Evolutionary conservation across 2,797 vertebrate species (phyloP), one percentile per base, ranked within the genome.

Genomic region (Myripristis jacobus): DNA sequence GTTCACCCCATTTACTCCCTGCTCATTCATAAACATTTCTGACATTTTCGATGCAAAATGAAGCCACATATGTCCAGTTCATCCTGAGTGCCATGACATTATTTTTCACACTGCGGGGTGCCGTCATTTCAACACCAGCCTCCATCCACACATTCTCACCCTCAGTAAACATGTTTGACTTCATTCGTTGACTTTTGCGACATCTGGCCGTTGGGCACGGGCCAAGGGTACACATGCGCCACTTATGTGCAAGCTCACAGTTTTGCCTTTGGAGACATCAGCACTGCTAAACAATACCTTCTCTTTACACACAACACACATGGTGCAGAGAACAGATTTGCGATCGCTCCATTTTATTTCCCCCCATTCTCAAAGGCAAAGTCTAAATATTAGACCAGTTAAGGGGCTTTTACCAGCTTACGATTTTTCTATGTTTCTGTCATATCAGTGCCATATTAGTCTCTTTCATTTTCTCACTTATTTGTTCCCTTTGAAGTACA

Each of bases 101-200:
- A 3, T 7, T 38, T 24, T 41, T 69, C 31, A 54, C 75, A 13
- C 77, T 66, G 82, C 83, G 21, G 78, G 81, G 61, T 3, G 67
- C 83, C 72, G 73, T 87, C 90, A 77, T 69, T 75, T 75, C 70
- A 24, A 69, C 88, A 75, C 84, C 76, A 68, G 81, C 81, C 85
- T 78, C 82, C 79, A 36, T 82, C 68, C 75, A 58, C 81, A 77
- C 83, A 70, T 74, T 84, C 77, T 70, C 87, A 74, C 77, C 71
- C 75, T 72, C 70, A 31, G 58, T 77, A 85, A 89, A 81, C 85
- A 89, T 62, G 84, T 81, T 86, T 86, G 87, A 91, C 88, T 91
- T 88, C 77, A 86, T 83, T 73, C 46, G 73, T 89, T 81, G 86
- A 89, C 89, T 91, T 84, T 76, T 73, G 60, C 73, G 81, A 87